These are phyloP conservation scores for Megaustenia siamemsis DNA, from an alignment of 2,888 invertebrate genomes.

Conservation along the genomic window DNA sequence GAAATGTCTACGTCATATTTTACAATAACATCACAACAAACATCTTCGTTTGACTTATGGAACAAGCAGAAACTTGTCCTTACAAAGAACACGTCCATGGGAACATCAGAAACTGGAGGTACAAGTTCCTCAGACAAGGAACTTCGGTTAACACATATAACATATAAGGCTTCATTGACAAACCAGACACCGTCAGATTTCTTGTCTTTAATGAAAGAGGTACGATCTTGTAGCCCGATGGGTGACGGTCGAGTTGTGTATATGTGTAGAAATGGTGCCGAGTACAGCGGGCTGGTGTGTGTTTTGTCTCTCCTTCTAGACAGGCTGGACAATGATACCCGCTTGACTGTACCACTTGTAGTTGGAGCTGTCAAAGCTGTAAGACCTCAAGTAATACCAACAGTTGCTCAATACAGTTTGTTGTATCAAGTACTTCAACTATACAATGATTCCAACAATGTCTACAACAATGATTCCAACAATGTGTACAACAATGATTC, in stretches of 20 bases:
- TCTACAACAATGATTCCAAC: constrained; percentile 12
- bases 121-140: not conserved
- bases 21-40: not conserved
- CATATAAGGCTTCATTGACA: not conserved
- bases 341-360: constrained; percentile 2
- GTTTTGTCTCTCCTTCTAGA: not conserved
- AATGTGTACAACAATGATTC: no score
- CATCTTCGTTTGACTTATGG: not conserved
- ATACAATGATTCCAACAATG: not conserved
- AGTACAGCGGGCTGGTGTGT: not conserved
- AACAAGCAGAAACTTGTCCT: not conserved
- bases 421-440: not conserved
- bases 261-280: constrained; percentile 15
- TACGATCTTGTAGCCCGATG: not conserved
- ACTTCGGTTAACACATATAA: not conserved
- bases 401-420: not conserved
- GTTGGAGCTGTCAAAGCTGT: constrained; percentile 26
- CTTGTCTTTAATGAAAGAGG: not conserved
- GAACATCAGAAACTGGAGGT: not conserved
- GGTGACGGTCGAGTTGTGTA: not conserved
- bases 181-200: not conserved
- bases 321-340: constrained; percentile 12
- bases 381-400: not conserved
- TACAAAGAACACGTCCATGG: not conserved
- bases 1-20: not conserved